Evolutionary conservation across 2,888 invertebrate genomes (phyloP).

Genomic region (Tenthredo distinguenda): DNA sequence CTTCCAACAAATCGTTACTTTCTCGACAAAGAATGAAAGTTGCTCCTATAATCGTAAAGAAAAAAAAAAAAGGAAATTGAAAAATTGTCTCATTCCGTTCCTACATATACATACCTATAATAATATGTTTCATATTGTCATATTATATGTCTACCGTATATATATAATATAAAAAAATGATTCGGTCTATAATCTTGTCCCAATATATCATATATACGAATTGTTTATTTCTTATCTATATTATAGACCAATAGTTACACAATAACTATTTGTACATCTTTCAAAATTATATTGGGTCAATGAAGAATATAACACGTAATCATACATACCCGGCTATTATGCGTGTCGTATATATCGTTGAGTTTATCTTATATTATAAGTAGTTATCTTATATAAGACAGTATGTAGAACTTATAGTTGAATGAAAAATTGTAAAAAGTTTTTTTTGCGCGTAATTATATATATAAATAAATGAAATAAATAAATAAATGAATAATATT

Average conservation of each 20-base stretch:
- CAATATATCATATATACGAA: background rate
- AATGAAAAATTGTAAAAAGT: background rate
- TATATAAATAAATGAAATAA: background rate
- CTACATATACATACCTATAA: background rate
- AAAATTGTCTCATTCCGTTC: background rate
- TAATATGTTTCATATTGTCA: background rate
- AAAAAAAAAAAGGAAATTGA: background rate
- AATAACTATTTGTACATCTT: background rate
- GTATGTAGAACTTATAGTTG: background rate
- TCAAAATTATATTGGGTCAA: background rate
- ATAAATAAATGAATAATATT: background rate
- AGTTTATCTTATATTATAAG: background rate
- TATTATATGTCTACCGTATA: background rate
- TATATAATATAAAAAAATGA: background rate
- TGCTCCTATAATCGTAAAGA: background rate
- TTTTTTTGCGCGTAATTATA: background rate
- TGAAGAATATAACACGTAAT: background rate
- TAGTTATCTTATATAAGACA: background rate
- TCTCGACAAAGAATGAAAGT: background rate
- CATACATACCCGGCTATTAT: background rate
- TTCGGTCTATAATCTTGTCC: slow-evolving; percentile 2
- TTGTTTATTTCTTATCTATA: background rate
- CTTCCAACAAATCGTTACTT: background rate
- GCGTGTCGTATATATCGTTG: background rate
- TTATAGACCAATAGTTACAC: background rate